Percentiles rank a stretch among this genome's conserved stretches.
These are phyloP conservation scores for Listronotus oregonensis DNA, from an alignment of 1,140 invertebrate genomes.

Conservation along the genomic window DNA sequence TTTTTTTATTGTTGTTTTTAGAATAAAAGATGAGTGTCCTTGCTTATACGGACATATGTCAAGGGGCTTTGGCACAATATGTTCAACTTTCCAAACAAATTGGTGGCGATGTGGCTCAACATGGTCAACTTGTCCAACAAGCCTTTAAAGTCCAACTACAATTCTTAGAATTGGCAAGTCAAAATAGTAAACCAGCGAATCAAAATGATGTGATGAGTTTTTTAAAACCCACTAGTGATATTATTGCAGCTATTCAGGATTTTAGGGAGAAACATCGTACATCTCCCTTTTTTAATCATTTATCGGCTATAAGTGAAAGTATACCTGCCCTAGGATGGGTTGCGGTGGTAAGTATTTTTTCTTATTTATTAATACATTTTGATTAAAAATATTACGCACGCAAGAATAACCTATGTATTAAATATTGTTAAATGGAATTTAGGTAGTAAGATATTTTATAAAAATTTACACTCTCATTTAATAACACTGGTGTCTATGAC, in stretches of 20 bases:
- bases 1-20: neutral
- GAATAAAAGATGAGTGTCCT: slow-evolving; percentile 69
- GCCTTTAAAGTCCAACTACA: slow-evolving; percentile 82
- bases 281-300: slow-evolving; percentile 89
- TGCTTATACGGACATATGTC: slow-evolving; percentile 77
- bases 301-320: slow-evolving; percentile 94
- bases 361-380: neutral
- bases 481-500: too few relatives aligned
- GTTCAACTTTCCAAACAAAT: slow-evolving; percentile 78
- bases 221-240: slow-evolving; percentile 80
- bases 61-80: slow-evolving; percentile 77
- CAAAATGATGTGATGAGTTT: slow-evolving; percentile 71
- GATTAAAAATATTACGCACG: neutral
- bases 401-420: too few relatives aligned
- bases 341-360: slow-evolving; percentile 58
- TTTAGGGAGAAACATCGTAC: slow-evolving; percentile 88
- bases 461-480: too few relatives aligned
- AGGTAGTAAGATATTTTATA: too few relatives aligned
- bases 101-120: slow-evolving; percentile 86
- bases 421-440: too few relatives aligned
- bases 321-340: slow-evolving; percentile 97
- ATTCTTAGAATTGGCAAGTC: slow-evolving; percentile 77
- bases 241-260: slow-evolving; percentile 82
- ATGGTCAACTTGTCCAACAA: slow-evolving; percentile 78
- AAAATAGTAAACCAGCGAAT: slow-evolving; percentile 66